phyloP scores from a whole-genome alignment of 2,888 invertebrate genomes.

The Yponomeuta sedellus region DNA sequence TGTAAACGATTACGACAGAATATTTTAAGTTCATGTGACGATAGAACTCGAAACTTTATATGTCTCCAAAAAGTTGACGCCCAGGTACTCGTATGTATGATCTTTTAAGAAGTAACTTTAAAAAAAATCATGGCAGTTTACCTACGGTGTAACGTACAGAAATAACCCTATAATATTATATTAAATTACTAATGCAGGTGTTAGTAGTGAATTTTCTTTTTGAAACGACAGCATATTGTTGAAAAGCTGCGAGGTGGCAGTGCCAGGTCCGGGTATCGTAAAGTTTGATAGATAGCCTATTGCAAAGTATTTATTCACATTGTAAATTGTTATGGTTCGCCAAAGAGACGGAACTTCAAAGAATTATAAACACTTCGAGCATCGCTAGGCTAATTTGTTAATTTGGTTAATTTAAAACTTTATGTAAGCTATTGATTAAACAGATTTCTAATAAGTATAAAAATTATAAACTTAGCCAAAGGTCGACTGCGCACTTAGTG shows the following conservation, averaged over 20 bases:
- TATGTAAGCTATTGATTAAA: slow-evolving; percentile 23
- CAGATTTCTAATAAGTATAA: slow-evolving; percentile 20
- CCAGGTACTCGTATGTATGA: background rate
- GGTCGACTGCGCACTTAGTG: slow-evolving; percentile 44
- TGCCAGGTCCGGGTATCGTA: slow-evolving; percentile 25
- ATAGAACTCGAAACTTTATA: slow-evolving; percentile 5
- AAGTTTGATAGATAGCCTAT: slow-evolving; percentile 51
- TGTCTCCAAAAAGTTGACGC: background rate
- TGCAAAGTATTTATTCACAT: slow-evolving; percentile 47
- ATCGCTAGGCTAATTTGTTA: slow-evolving; percentile 56
- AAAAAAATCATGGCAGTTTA: background rate
- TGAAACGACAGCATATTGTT: background rate
- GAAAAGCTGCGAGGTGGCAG: slow-evolving; percentile 19
- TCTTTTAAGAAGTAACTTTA: background rate
- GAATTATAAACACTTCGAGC: slow-evolving; percentile 56
- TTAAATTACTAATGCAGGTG: background rate
- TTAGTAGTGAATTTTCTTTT: background rate
- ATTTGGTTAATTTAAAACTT: slow-evolving; percentile 35
- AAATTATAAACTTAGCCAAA: slow-evolving; percentile 38
- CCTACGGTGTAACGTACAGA: background rate
- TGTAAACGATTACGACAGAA: slow-evolving; percentile 10
- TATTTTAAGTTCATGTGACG: slow-evolving; percentile 13
- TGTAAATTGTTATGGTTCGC: slow-evolving; percentile 70
- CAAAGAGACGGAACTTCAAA: slow-evolving; percentile 65
- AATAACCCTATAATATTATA: background rate